phyloP scores from a whole-genome alignment of 2,888 invertebrate species.

The Polydrusus pterygomalis region DNA sequence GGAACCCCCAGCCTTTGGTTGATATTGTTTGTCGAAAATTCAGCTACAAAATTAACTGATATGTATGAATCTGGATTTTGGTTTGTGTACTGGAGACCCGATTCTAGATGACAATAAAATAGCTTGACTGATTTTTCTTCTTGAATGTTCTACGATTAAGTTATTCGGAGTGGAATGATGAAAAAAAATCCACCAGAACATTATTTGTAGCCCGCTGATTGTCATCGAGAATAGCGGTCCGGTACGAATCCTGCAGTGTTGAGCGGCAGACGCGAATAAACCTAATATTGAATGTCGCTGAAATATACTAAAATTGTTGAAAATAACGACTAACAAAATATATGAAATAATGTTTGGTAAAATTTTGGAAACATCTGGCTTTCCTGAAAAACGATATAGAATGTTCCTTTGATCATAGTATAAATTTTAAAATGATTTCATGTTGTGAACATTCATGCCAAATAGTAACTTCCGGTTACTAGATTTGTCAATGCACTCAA shows the following conservation, averaged over 20 bases:
- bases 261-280: not conserved
- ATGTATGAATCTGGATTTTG: too few species aligned
- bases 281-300: constrained; percentile 10
- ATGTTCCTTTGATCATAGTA: not conserved
- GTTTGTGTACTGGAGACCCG: too few species aligned
- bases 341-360: constrained; percentile 6
- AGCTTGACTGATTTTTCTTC: too few species aligned
- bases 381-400: not conserved
- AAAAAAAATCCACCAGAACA: too few species aligned
- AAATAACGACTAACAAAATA: constrained; percentile 9
- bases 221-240: not conserved
- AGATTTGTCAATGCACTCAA: constrained; percentile 36
- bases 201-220: not conserved
- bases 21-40: too few species aligned
- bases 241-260: not conserved
- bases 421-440: constrained; percentile 16
- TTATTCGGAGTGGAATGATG: too few species aligned
- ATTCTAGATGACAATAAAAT: too few species aligned
- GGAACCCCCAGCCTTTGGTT: too few species aligned
- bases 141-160: too few species aligned
- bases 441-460: constrained; percentile 27
- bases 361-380: not conserved
- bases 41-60: too few species aligned
- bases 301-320: constrained; percentile 2
- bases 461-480: constrained; percentile 40